These are phyloP conservation scores for Leptoclinus maculatus DNA, from an alignment of 2,797 vertebrate genomes.

Conservation along the genomic window DNA sequence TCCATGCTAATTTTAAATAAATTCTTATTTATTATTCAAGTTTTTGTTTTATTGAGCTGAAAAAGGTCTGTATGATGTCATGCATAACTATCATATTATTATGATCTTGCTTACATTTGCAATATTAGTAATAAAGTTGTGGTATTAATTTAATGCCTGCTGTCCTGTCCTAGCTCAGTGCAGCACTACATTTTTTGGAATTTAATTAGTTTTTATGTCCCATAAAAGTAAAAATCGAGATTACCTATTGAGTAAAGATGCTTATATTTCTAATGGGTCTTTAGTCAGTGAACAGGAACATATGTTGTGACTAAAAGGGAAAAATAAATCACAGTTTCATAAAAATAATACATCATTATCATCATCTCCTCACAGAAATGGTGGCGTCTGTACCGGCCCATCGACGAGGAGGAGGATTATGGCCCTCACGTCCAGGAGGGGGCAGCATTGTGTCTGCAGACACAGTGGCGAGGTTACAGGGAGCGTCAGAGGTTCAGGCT, in stretches of 20 bases:
- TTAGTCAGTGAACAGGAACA: not conserved
- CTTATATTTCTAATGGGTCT: not conserved
- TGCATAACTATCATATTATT: not conserved
- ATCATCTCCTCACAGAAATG: slow-evolving; percentile 80
- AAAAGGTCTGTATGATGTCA: not conserved
- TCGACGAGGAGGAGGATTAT: slow-evolving; percentile 61
- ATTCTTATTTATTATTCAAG: not conserved
- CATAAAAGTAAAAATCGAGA: not conserved
- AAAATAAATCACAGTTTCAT: not conserved
- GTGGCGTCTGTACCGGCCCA: slow-evolving; percentile 86
- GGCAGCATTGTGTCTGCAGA: slow-evolving; percentile 89
- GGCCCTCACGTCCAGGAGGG: slow-evolving; percentile 71
- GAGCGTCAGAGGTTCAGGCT: slow-evolving; percentile 84
- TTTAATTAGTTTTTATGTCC: not conserved
- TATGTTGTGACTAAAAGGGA: not conserved
- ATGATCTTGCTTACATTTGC: not conserved
- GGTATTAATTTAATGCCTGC: not conserved
- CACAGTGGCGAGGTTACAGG: slow-evolving; percentile 89
- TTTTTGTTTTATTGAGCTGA: not conserved
- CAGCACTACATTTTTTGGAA: not conserved
- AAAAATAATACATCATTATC: not conserved
- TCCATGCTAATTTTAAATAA: not conserved
- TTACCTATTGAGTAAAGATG: not conserved
- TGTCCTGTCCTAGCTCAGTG: not conserved
- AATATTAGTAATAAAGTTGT: not conserved